Base-by-base conservation (phyloP, 2,888 invertebrate genomes). In the Miltochrista miniata region DNA sequence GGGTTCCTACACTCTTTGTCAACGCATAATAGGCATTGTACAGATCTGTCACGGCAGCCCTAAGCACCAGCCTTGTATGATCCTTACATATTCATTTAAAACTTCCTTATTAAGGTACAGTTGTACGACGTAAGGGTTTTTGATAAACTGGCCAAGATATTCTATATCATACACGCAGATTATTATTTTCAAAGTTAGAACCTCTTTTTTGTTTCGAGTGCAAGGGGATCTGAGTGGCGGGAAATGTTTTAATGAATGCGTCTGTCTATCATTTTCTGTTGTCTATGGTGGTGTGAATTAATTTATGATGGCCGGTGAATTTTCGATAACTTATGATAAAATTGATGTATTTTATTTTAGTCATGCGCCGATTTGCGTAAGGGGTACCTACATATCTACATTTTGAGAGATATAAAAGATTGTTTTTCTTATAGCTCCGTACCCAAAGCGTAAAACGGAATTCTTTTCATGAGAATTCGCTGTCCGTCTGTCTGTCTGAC, bases 1-100 rank as follows among this genome's bases (percentile, higher is more conserved):
- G 81, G 79, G 78, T 61, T 64, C 68, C 61, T 64, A 56, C 43
- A 49, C 56, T 72, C 75, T 75, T 79, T 81, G 78, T 81, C 65
- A 61, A 51, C 39, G 48, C 59, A 80, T 81, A 82, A 82, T 81
- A 81, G 77, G 73, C 75, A 76, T 81, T 82, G 79, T 82, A 70
- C 54, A 64, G 58, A 52, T 72, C 66, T 77, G 76, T 75, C 82
- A 82, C 81, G 82, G 52, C 45, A 45, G 51, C 47, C 24, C 15
- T 37, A 54, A 48, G 49, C 34, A 45, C 48, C 59, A 66, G 12
- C 15, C 1, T 12, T 8, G 18, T 29, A 14, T 44, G 62, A 64
- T 18, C 59, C 43, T 36, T 35, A 24, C 40, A n/a, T 11, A 3
- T 41, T 33, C 46, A 56, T 44, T 47, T n/a, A 47, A 24, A 40